These are phyloP conservation scores for Polyodon spathula DNA, from an alignment of 2,113 vertebrate genomes.

Conservation along the genomic window DNA sequence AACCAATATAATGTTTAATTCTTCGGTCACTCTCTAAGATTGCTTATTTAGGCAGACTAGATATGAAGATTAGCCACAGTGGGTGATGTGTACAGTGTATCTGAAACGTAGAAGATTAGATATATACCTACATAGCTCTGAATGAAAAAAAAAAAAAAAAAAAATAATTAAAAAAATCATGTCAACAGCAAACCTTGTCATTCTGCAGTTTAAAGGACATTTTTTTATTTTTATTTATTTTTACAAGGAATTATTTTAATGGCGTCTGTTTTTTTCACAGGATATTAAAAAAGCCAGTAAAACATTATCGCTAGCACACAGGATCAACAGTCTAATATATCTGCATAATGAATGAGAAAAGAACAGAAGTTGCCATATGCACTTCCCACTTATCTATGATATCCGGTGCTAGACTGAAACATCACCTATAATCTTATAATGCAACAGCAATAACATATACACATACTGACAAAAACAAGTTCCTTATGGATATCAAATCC, in stretches of 20 bases:
- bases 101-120: too few species aligned
- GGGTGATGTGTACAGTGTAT: too few species aligned
- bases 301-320: background rate
- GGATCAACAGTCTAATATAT: background rate
- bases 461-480: background rate
- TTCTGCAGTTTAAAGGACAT: too few species aligned
- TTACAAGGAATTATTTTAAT: background rate
- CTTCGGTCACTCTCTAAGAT: too few species aligned
- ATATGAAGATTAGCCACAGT: too few species aligned
- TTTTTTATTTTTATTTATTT: too few species aligned
- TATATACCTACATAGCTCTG: too few species aligned
- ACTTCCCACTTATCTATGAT: background rate
- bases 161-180: too few species aligned
- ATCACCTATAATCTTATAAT: background rate
- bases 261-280: background rate
- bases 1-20: too few species aligned
- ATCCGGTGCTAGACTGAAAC: background rate
- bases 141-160: too few species aligned
- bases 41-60: too few species aligned
- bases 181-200: too few species aligned
- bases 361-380: background rate
- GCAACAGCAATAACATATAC: background rate
- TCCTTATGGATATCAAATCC: background rate
- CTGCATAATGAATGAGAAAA: background rate
- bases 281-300: background rate